Percentiles rank a stretch among this genome's conserved stretches.
Conservation (phyloP, 2,113 vertebrate genomes). For the Scolopax mira region DNA sequence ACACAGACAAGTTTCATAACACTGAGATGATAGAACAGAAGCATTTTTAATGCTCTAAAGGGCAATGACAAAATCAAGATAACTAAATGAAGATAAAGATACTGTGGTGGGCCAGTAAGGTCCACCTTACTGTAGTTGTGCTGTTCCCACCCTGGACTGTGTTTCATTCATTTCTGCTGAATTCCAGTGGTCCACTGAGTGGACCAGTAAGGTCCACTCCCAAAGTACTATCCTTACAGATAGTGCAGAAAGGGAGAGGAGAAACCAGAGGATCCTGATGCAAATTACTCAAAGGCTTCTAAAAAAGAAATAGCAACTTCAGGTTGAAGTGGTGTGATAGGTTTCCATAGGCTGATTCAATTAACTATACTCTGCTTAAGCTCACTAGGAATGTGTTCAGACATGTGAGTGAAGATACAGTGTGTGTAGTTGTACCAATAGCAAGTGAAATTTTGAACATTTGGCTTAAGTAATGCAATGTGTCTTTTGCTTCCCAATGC, state of each 20-base stretch:
- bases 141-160: no score
- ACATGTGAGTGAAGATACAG: not conserved
- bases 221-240: not conserved
- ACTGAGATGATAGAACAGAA: not conserved
- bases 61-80: not conserved
- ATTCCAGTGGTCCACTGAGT: no score
- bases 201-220: not conserved
- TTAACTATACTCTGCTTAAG: not conserved
- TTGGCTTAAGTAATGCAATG: not conserved
- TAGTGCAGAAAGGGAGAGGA: not conserved
- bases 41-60: not conserved
- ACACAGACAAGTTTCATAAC: not conserved
- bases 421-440: not conserved
- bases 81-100: not conserved
- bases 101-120: not conserved
- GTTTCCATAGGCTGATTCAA: not conserved
- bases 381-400: not conserved
- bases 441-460: slow-evolving; percentile 31
- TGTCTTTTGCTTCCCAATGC: not conserved
- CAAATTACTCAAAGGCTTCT: not conserved
- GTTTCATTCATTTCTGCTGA: no score
- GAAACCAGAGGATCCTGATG: not conserved
- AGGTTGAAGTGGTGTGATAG: not conserved
- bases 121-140: no score
- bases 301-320: not conserved